Percentiles rank a stretch among this genome's conserved stretches.
Evolutionary conservation across 2,888 invertebrate species (phyloP).

Genomic region (Vanessa cardui): DNA sequence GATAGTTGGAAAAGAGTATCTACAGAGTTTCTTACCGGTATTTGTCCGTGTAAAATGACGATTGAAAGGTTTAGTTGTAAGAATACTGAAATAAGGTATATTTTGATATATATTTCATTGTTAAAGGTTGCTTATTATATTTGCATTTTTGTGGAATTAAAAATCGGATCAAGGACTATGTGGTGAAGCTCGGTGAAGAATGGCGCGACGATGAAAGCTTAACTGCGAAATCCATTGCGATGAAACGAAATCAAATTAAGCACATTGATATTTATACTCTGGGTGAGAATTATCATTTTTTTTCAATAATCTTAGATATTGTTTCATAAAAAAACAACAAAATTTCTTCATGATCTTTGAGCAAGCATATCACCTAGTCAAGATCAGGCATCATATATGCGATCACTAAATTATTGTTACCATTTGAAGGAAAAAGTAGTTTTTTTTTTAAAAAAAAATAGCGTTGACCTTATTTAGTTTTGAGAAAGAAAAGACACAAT

Average conservation of each 20-base stretch:
- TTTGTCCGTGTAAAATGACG: too few species aligned
- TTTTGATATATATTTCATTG: background rate
- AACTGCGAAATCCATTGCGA: constrained; percentile 19
- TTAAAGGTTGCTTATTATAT: constrained; percentile 32
- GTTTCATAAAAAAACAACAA: background rate
- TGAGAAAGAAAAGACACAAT: too few species aligned
- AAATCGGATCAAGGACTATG: constrained; percentile 33
- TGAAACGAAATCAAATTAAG: constrained; percentile 33
- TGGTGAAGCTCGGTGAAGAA: constrained; percentile 34
- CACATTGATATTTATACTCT: constrained; percentile 29
- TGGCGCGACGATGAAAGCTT: constrained; percentile 36
- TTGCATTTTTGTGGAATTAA: constrained; percentile 33
- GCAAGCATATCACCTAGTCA: too few species aligned
- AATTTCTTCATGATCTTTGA: background rate
- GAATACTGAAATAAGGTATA: background rate
- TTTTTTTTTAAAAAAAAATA: too few species aligned
- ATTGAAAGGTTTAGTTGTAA: too few species aligned
- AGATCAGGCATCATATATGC: too few species aligned
- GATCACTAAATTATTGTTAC: too few species aligned
- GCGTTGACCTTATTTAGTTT: too few species aligned
- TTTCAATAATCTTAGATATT: background rate
- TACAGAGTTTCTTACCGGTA: too few species aligned
- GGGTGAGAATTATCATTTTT: constrained; percentile 25
- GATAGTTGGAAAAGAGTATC: too few species aligned
- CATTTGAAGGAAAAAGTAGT: too few species aligned